Conservation (phyloP, 2,888 invertebrate species). For the Drosophila vallismaia region DNA sequence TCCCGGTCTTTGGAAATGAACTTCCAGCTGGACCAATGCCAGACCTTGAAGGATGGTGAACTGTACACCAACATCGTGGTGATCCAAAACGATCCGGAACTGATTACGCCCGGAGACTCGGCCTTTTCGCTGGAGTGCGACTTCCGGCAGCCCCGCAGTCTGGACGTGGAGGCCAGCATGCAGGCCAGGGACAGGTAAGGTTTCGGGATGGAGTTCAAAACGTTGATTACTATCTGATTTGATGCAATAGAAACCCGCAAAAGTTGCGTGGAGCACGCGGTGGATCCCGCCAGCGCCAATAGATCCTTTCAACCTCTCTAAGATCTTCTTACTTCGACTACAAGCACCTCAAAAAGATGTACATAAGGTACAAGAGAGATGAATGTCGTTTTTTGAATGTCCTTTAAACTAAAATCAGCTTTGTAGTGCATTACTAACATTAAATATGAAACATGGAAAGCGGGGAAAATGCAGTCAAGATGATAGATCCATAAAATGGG, state of each 20-base stretch:
- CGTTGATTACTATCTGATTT: constrained; percentile 51
- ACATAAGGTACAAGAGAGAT: constrained; percentile 73
- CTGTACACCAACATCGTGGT: constrained; percentile 87
- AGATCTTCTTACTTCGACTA: constrained; percentile 63
- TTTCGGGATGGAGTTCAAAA: constrained; percentile 12
- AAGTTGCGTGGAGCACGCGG: constrained; percentile 83
- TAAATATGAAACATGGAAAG: constrained; percentile 4
- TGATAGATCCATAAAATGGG: not conserved
- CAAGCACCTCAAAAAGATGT: constrained; percentile 67
- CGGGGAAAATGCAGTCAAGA: constrained; percentile 10
- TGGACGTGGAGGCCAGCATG: constrained; percentile 85
- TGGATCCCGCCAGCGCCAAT: constrained; percentile 82
- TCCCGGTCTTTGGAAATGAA: constrained; percentile 85
- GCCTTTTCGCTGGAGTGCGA: constrained; percentile 88
- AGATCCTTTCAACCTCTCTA: constrained; percentile 52
- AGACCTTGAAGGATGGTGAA: constrained; percentile 85
- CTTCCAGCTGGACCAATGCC: constrained; percentile 86
- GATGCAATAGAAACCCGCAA: constrained; percentile 81
- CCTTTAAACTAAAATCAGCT: constrained; percentile 26
- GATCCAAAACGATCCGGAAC: constrained; percentile 87
- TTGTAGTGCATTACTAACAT: constrained; percentile 58
- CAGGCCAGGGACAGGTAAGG: constrained; percentile 83
- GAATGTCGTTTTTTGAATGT: constrained; percentile 24
- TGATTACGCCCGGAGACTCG: constrained; percentile 87
- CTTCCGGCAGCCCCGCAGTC: constrained; percentile 85